Percentiles rank a stretch among this genome's conserved stretches.
Evolutionary conservation across 2,797 vertebrate species (phyloP).

Genomic region (Karalla daura): DNA sequence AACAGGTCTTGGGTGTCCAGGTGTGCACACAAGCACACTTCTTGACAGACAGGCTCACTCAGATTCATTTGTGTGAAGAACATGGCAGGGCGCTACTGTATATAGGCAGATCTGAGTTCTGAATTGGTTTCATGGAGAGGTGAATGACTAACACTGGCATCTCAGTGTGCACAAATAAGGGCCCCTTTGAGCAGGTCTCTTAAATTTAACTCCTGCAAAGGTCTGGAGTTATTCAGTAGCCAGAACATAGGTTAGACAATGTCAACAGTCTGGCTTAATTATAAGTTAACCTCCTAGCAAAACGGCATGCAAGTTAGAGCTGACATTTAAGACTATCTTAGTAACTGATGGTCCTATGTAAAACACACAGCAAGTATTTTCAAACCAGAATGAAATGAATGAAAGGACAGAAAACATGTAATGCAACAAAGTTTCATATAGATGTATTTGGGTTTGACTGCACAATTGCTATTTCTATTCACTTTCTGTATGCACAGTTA

Average conservation of each 20-base stretch:
- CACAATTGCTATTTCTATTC: too few relatives aligned
- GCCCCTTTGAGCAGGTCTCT: not conserved
- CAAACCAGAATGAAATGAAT: not conserved
- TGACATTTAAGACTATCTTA: not conserved
- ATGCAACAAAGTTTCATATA: not conserved
- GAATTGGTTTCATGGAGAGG: constrained; percentile 11
- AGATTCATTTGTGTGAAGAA: not conserved
- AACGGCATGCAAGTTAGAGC: not conserved
- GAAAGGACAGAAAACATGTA: not conserved
- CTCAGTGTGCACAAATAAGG: not conserved
- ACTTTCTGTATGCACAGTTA: too few relatives aligned
- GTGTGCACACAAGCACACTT: not conserved
- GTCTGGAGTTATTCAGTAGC: constrained; percentile 16
- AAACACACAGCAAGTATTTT: not conserved
- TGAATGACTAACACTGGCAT: constrained; percentile 25
- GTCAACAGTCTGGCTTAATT: not conserved
- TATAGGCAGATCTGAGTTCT: not conserved
- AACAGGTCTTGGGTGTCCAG: constrained; percentile 9
- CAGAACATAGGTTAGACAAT: not conserved
- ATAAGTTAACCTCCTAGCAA: not conserved
- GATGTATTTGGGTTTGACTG: too few relatives aligned
- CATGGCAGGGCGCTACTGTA: not conserved
- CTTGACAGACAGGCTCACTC: not conserved
- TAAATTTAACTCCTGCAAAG: not conserved
- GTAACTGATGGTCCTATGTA: not conserved